phyloP scores from a whole-genome alignment of 2,797 vertebrate species.

The Rhinoraja longicauda region DNA sequence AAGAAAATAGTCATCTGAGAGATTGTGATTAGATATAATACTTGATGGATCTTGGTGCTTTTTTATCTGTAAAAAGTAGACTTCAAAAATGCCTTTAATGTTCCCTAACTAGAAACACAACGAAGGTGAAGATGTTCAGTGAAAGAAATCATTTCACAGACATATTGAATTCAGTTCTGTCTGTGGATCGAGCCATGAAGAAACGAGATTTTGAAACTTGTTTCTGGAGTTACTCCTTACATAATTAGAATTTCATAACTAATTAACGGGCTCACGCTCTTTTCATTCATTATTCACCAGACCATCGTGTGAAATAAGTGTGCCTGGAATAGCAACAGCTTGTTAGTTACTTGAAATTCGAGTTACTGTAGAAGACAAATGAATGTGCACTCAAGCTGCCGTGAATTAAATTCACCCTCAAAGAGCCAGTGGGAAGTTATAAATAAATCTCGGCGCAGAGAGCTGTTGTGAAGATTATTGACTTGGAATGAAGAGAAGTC shows the following conservation, averaged over 20 bases:
- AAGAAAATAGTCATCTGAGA: slow-evolving; percentile 2
- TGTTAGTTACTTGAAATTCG: slow-evolving; percentile 33
- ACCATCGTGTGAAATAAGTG: not conserved
- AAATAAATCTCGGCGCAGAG: slow-evolving; percentile 18
- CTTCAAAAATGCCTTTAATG: not conserved
- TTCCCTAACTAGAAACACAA: not conserved
- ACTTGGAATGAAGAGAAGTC: not conserved
- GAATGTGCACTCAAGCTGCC: slow-evolving; percentile 35
- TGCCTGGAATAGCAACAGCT: slow-evolving; percentile 26
- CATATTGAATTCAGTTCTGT: not conserved
- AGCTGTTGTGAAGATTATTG: slow-evolving; percentile 19
- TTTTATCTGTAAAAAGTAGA: not conserved
- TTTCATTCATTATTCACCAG: slow-evolving; percentile 14
- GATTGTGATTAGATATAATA: not conserved
- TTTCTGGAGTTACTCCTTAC: not conserved
- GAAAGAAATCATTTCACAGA: not conserved
- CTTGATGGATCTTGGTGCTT: not conserved
- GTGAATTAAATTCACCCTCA: slow-evolving; percentile 35
- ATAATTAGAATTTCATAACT: slow-evolving; percentile 8
- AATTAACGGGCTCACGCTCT: not conserved
- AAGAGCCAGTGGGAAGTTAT: slow-evolving; percentile 29
- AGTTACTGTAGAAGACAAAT: slow-evolving; percentile 27
- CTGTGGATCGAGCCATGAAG: not conserved
- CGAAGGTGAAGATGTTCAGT: not conserved
- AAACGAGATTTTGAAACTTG: not conserved